phyloP scores from a whole-genome alignment of 2,113 vertebrate species.

The Oreochromis aureus region DNA sequence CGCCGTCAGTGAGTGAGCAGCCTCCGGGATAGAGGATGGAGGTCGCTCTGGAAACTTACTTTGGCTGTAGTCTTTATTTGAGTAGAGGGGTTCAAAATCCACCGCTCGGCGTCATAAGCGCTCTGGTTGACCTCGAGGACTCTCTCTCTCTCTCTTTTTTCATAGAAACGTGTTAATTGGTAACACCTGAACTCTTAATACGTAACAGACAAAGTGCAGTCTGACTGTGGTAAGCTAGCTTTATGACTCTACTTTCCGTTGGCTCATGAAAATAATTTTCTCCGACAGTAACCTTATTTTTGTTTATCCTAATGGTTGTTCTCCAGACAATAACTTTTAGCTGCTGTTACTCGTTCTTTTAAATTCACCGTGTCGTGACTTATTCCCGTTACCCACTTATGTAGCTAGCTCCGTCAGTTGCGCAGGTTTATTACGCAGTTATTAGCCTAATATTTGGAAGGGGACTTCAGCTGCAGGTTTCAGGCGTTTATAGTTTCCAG shows the following conservation, averaged over 20 bases:
- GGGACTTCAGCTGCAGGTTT: background rate
- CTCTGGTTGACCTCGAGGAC: background rate
- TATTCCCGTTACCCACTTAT: background rate
- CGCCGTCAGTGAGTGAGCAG: background rate
- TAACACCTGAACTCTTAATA: background rate
- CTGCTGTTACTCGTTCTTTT: background rate
- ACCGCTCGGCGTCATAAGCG: background rate
- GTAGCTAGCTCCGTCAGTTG: background rate
- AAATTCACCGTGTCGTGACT: background rate
- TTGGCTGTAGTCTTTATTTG: background rate
- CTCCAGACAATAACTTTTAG: background rate
- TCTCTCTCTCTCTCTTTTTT: background rate
- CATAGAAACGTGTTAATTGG: background rate
- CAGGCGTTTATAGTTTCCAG: background rate
- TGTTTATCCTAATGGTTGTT: background rate
- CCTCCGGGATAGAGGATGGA: background rate
- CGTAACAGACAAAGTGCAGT: background rate
- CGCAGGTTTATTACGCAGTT: background rate
- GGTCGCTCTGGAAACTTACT: constrained; percentile 18
- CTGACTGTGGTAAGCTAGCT: background rate
- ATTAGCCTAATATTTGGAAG: background rate
- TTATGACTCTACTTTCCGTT: background rate
- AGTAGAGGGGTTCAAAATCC: background rate
- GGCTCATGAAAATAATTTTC: background rate
- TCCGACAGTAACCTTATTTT: background rate